These are phyloP conservation scores for Palythoa heliodiscus DNA, from an alignment of 92 coral and sea anemone genomes.

Conservation along the genomic window DNA sequence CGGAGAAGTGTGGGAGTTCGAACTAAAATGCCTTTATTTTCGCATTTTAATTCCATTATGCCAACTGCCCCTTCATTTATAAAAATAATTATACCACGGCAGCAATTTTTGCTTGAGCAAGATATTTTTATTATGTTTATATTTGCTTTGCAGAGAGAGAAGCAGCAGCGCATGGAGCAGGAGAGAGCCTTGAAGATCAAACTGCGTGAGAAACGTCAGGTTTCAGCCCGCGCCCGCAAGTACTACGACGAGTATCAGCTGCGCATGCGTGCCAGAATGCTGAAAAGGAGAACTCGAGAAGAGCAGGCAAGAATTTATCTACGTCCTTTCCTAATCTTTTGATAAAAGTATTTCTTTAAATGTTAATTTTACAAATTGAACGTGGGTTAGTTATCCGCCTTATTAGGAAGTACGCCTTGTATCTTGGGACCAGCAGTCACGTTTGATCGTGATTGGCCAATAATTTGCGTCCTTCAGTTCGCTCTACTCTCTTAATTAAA, in stretches of 20 bases:
- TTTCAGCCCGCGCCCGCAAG: constrained; percentile 98
- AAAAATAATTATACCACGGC: too few species aligned
- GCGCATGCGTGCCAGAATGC: constrained; percentile 98
- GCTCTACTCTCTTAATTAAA: too few species aligned
- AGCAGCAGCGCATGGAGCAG: constrained; percentile 84
- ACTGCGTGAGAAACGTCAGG: constrained; percentile 90
- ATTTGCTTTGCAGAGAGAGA: constrained; percentile 68
- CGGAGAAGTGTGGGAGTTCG: too few species aligned
- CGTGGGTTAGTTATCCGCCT: not conserved
- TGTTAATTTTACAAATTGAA: too few species aligned
- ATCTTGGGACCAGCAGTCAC: not conserved
- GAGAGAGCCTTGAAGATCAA: constrained; percentile 78
- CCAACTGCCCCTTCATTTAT: too few species aligned
- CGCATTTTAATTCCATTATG: too few species aligned
- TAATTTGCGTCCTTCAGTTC: too few species aligned
- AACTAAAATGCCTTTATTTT: too few species aligned
- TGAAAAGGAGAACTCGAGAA: constrained; percentile 94
- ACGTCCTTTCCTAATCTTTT: not conserved
- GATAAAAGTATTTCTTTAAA: not conserved
- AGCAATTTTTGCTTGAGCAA: too few species aligned
- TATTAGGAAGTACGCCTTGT: too few species aligned
- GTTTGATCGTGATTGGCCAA: too few species aligned
- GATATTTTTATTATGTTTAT: not conserved
- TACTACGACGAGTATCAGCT: constrained; percentile 96
- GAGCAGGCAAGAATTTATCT: constrained; percentile 71